Base-by-base conservation (phyloP, 2,797 vertebrate species). In the Geotrypetes seraphini region DNA sequence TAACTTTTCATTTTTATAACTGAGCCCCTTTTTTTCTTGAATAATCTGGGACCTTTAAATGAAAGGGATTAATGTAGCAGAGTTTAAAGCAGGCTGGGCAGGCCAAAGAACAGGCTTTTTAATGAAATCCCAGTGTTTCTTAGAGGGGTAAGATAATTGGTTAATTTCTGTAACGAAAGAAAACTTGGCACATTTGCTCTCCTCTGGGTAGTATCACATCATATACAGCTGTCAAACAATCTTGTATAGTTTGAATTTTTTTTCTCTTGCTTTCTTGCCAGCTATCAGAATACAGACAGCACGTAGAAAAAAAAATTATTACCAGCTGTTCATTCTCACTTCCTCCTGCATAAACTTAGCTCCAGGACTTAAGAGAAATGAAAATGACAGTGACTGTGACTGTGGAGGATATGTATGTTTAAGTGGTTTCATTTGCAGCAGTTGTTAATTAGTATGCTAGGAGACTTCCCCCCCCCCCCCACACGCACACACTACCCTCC, bases 241-340 rank as follows among this genome's bases (percentile, higher is more conserved):
- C 6, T 22, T 19, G 15, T 11, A 7, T 20, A 16, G 10, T 14
- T n/a, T 11, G 14, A 9, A 1, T 24, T 10, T 18, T 25, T 45
- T 33, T 32, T 35, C 5, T n/a, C n/a, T n/a, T 20, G 2, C 25
- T 14, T 46, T 35, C 30, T 43, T 42, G 26, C 12, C 8, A 39
- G 19, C 16, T 43, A 8, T 44, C 39, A 25, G 28, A 19, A 12
- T 15, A 8, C 7, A 5, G 22, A 4, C 8, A 9, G 17, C 10
- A 5, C 12, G 5, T 5, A 6, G 50, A 14, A 10, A 35, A 31
- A 47, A 8, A 12, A 30, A 22, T 19, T 31, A 25, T 31, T 47
- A 1, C 7, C 45, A 55, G 37, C 46, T 59, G 31, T 25, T 39
- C 14, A n/a, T 47, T 77, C 40, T 60, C 45, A 19, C 5, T 19